These are phyloP conservation scores for Aspidiotus rigidus DNA, from an alignment of 2,888 invertebrate species.

Conservation along the genomic window DNA sequence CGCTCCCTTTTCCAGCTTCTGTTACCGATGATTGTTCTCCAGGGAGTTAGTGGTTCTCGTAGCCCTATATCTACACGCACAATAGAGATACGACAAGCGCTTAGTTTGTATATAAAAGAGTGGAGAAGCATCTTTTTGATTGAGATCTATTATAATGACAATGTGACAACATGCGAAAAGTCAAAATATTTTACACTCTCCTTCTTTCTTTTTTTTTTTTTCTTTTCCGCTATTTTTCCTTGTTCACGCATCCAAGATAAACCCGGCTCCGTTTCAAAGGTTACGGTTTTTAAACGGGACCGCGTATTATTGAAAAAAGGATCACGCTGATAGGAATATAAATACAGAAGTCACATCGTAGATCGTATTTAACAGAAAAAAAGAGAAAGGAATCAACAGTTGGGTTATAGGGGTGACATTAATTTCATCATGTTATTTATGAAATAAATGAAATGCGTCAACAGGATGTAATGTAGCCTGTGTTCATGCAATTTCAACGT, in stretches of 20 bases:
- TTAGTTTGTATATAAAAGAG: background rate
- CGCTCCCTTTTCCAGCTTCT: background rate
- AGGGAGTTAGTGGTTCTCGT: slow-evolving; percentile 15
- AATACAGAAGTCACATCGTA: no score
- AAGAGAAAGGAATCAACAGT: slow-evolving; percentile 22
- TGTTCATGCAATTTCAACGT: no score
- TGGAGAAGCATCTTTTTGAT: slow-evolving; percentile 19
- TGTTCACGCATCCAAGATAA: slow-evolving; percentile 8
- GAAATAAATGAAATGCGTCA: background rate
- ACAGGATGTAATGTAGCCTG: no score
- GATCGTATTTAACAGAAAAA: background rate
- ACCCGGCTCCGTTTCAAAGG: slow-evolving; percentile 6
- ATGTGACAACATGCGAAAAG: slow-evolving; percentile 32
- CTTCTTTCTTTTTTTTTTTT: background rate
- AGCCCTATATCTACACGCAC: slow-evolving; percentile 7
- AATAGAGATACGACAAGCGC: slow-evolving; percentile 6
- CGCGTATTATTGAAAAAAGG: background rate
- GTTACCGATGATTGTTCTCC: slow-evolving; percentile 18
- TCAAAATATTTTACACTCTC: slow-evolving; percentile 28
- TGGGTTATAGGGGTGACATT: slow-evolving; percentile 30
- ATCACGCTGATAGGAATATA: background rate
- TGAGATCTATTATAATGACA: slow-evolving; percentile 32
- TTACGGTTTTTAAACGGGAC: slow-evolving; percentile 10
- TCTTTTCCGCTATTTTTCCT: background rate
- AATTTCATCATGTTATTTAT: slow-evolving; percentile 28